phyloP scores from a whole-genome alignment of 2,113 vertebrate genomes.

The Xerus inauris region DNA sequence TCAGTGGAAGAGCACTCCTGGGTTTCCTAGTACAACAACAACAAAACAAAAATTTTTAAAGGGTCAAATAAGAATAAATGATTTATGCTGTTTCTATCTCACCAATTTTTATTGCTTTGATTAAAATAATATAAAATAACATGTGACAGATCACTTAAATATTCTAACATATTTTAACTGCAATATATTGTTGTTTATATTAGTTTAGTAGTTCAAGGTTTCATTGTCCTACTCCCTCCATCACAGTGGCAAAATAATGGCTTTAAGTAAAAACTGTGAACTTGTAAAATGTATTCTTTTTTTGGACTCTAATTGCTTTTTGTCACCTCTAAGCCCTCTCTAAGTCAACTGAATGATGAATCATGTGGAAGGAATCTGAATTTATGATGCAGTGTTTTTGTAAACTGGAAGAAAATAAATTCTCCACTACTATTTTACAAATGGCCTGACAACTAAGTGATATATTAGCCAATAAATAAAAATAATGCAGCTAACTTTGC shows the following conservation, averaged over 20 bases:
- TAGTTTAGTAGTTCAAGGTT: not conserved
- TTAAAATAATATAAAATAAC: not conserved
- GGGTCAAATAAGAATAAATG: not conserved
- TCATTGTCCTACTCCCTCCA: not conserved
- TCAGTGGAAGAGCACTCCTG: no score
- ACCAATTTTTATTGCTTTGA: not conserved
- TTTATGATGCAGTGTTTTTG: not conserved
- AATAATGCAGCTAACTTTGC: not conserved
- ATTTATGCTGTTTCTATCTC: not conserved
- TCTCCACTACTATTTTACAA: slow-evolving; percentile 11
- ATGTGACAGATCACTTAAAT: not conserved
- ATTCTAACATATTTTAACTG: not conserved
- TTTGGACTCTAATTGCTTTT: not conserved
- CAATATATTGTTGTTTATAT: not conserved
- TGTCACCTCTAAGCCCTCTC: not conserved
- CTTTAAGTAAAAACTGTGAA: not conserved
- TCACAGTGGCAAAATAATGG: not conserved
- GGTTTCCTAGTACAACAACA: no score
- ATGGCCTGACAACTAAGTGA: not conserved
- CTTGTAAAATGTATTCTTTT: not conserved
- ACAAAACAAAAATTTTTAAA: no score
- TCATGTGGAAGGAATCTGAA: not conserved
- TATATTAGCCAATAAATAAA: not conserved
- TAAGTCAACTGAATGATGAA: not conserved
- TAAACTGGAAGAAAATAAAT: slow-evolving; percentile 35